Conservation (phyloP, 2,113 vertebrate genomes). For the Pomatostomus ruficeps region DNA sequence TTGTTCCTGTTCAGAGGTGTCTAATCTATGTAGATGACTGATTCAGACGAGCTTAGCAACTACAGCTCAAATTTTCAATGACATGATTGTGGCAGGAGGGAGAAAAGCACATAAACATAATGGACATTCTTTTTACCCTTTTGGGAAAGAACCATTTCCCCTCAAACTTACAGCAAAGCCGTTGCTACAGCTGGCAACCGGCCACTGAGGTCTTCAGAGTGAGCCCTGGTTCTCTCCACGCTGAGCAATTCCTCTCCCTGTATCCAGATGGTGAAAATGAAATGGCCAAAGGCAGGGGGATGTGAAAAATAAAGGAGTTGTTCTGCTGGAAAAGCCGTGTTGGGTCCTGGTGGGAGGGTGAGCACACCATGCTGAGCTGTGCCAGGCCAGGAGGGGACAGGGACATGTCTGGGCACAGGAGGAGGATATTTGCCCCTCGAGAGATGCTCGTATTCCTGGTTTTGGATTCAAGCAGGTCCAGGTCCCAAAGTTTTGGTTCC, state of each 20-base stretch:
- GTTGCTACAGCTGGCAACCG: neutral
- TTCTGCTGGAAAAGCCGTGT: neutral
- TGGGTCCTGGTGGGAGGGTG: neutral
- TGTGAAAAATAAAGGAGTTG: constrained; percentile 1
- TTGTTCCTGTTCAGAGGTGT: neutral
- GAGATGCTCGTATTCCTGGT: no score
- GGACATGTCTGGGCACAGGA: accelerated
- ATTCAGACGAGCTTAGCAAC: neutral
- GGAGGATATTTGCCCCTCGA: no score
- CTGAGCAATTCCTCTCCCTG: neutral
- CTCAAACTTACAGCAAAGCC: neutral
- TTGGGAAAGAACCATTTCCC: neutral
- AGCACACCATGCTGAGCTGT: neutral
- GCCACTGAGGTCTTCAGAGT: neutral
- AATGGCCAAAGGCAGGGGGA: neutral
- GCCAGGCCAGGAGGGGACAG: neutral
- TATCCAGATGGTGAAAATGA: neutral
- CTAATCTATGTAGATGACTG: neutral
- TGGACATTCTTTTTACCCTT: neutral
- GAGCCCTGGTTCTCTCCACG: neutral
- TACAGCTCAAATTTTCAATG: neutral
- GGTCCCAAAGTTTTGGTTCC: no score
- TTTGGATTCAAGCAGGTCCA: no score
- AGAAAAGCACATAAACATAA: neutral
- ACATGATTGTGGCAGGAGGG: neutral